Evolutionary conservation across 1,140 invertebrate species (phyloP).

Genomic region (Adoxophyes honmai): DNA sequence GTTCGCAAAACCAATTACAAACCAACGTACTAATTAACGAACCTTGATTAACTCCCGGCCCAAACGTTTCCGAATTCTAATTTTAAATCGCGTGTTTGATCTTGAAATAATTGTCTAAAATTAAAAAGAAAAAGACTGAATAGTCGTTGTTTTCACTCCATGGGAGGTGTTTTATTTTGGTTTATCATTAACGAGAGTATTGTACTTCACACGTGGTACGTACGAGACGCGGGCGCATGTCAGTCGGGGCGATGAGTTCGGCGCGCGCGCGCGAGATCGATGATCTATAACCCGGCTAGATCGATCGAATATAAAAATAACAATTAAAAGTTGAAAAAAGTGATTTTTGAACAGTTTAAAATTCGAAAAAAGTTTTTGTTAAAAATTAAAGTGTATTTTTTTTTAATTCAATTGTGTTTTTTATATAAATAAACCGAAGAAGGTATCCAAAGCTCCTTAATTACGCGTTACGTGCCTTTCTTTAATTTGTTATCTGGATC

Average conservation of each 20-base stretch:
- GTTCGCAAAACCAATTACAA: too few species aligned
- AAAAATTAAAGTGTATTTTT: constrained; percentile 23
- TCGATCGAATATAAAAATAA: constrained; percentile 24
- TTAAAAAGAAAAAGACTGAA: background rate
- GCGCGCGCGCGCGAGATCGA: constrained; percentile 41
- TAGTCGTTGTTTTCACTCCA: constrained; percentile 48
- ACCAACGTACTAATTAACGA: too few species aligned
- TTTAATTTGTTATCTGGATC: constrained; percentile 53
- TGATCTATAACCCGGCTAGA: constrained; percentile 22
- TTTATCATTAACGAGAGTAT: constrained; percentile 63
- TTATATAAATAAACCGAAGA: too few species aligned
- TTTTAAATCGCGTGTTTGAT: background rate
- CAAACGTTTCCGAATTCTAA: too few species aligned
- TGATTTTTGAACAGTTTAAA: too few species aligned
- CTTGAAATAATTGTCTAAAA: constrained; percentile 5
- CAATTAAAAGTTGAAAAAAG: too few species aligned
- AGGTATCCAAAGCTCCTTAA: background rate
- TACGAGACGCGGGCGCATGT: constrained; percentile 37
- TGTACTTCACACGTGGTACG: constrained; percentile 44
- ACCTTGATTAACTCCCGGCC: too few species aligned
- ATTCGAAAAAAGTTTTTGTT: too few species aligned
- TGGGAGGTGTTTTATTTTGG: constrained; percentile 70
- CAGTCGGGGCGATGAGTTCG: constrained; percentile 55
- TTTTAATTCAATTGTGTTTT: background rate
- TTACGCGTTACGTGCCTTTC: constrained; percentile 14